Conservation (phyloP, 1,140 invertebrate species). For the Leptonema lineaticorne region DNA sequence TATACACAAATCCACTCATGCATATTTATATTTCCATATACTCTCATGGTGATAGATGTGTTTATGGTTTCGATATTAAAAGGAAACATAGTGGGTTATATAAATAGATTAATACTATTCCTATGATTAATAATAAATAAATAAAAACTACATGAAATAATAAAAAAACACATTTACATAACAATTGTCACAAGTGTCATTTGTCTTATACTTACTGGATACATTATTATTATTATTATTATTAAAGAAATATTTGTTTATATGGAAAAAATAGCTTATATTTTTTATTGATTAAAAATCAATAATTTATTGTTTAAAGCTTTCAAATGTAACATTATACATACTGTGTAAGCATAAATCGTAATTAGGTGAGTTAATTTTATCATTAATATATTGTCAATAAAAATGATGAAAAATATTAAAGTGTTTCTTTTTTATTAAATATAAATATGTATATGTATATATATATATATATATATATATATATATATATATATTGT, state of each 20-base stretch:
- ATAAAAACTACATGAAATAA: constrained; percentile 15
- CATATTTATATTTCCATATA: constrained; percentile 8
- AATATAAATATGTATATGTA: too few species aligned
- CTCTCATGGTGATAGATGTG: constrained; percentile 2
- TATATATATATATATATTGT: too few species aligned
- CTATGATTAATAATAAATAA: constrained; percentile 10
- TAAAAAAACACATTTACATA: constrained; percentile 27
- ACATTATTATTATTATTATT: not conserved
- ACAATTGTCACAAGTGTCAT: constrained; percentile 33
- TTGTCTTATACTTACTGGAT: constrained; percentile 21
- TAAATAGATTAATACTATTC: constrained; percentile 22
- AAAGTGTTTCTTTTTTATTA: not conserved
- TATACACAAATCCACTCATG: not conserved
- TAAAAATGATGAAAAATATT: constrained; percentile 40
- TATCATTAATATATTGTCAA: constrained; percentile 43
- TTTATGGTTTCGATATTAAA: not conserved
- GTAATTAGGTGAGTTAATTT: constrained; percentile 41
- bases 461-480: too few species aligned
- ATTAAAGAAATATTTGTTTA: constrained; percentile 24
- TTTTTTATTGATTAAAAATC: constrained; percentile 31
- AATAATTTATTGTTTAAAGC: constrained; percentile 33
- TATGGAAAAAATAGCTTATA: constrained; percentile 29
- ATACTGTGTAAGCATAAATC: constrained; percentile 38
- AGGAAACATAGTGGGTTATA: constrained; percentile 14
- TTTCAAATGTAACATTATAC: constrained; percentile 40